These are phyloP conservation scores for Coelopa pilipes DNA, from an alignment of 2,888 invertebrate species.

Conservation along the genomic window DNA sequence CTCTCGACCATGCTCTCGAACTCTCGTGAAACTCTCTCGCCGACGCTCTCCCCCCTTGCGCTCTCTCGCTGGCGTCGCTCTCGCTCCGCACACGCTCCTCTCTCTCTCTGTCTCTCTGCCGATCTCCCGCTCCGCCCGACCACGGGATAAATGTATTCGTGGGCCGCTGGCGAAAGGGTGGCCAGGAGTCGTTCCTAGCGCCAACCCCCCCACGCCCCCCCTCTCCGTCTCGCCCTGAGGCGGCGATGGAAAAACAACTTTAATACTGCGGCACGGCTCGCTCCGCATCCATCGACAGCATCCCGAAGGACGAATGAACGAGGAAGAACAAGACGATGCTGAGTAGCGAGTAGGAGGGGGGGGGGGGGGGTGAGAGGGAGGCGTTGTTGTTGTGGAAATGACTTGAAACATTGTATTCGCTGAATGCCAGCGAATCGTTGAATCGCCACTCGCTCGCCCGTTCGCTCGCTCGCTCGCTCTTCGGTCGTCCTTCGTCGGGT, in stretches of 20 bases:
- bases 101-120: constrained; percentile 1
- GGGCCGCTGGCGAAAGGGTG: background rate
- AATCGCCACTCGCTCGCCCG: too few relatives aligned
- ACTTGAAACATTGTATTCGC: constrained; percentile 36
- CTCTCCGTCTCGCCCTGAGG: background rate
- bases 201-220: constrained; percentile 9
- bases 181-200: background rate
- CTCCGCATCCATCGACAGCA: constrained; percentile 21
- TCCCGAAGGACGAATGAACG: constrained; percentile 20
- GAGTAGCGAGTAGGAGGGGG: background rate
- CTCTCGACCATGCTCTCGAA: background rate
- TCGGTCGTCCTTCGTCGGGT: too few relatives aligned
- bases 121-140: background rate
- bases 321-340: background rate
- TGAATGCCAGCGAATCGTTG: background rate
- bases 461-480: too few relatives aligned
- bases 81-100: constrained; percentile 8
- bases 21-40: background rate
- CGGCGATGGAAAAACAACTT: constrained; percentile 23
- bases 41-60: background rate
- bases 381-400: background rate
- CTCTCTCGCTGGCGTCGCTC: background rate
- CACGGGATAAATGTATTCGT: constrained; percentile 9
- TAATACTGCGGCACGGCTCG: constrained; percentile 26
- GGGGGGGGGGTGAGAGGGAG: background rate